Conservation (phyloP, 1,140 invertebrate genomes). For the Arctopsyche grandis region DNA sequence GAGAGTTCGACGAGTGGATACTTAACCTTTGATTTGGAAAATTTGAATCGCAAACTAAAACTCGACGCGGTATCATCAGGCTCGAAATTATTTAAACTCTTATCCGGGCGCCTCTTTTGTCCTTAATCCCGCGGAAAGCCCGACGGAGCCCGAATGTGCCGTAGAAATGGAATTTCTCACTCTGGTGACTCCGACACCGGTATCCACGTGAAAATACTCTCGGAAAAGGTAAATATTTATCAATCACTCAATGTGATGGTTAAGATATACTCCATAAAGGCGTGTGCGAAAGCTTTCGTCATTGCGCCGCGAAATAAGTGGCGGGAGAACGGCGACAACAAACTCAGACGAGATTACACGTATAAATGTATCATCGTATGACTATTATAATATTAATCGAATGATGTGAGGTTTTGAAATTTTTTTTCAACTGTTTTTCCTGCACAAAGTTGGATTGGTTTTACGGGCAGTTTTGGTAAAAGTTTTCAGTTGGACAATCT, state of each 20-base stretch:
- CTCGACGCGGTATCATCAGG: background rate
- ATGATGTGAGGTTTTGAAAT: too few species aligned
- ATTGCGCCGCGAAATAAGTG: background rate
- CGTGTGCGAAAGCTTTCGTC: background rate
- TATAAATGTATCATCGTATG: too few species aligned
- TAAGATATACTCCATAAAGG: background rate
- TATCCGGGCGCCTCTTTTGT: background rate
- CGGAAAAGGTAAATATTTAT: constrained; percentile 19
- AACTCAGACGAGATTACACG: too few species aligned
- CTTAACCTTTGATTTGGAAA: constrained; percentile 21
- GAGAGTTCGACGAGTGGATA: constrained; percentile 9
- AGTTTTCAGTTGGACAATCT: too few species aligned
- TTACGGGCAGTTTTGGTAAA: too few species aligned
- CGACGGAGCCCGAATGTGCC: background rate
- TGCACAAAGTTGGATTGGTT: too few species aligned
- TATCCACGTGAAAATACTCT: background rate
- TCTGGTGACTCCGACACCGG: background rate
- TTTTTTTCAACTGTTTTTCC: too few species aligned
- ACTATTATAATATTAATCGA: too few species aligned
- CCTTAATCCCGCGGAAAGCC: background rate
- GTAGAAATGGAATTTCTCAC: constrained; percentile 4
- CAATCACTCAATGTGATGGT: constrained; percentile 24
- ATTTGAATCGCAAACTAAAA: constrained; percentile 25
- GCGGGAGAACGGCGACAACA: background rate
- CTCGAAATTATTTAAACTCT: constrained; percentile 26